Evolutionary conservation across 1,140 invertebrate species (phyloP).

Genomic region (Papilio xuthus): DNA sequence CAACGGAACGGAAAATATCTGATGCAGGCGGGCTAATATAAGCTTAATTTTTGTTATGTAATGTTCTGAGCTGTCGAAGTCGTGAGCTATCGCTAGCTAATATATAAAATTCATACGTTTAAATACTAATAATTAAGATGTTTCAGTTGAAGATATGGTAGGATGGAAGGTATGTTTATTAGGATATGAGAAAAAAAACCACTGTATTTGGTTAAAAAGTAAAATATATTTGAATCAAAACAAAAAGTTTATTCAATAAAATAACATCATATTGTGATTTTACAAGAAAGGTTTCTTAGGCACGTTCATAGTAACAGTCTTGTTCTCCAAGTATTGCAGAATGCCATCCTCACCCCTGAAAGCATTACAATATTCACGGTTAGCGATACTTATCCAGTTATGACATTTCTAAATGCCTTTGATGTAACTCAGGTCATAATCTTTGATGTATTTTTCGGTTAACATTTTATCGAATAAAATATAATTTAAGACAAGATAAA

Average conservation of each 20-base stretch:
- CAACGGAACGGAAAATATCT: too few species aligned
- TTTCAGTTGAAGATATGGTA: too few species aligned
- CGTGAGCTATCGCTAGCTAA: too few species aligned
- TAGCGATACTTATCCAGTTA: not conserved
- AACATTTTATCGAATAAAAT: too few species aligned
- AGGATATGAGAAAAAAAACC: not conserved
- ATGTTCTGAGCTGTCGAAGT: too few species aligned
- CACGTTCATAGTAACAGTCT: constrained; percentile 86
- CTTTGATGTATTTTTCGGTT: not conserved
- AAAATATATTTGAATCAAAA: constrained; percentile 6
- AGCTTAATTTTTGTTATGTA: too few species aligned
- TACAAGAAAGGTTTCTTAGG: constrained; percentile 65
- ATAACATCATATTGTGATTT: constrained; percentile 20
- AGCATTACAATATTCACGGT: constrained; percentile 38
- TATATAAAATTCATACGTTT: too few species aligned
- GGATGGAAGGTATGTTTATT: too few species aligned
- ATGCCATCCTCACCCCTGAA: constrained; percentile 88
- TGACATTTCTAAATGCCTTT: not conserved
- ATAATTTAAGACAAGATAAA: too few species aligned
- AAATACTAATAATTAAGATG: too few species aligned
- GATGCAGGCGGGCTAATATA: too few species aligned
- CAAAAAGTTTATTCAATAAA: not conserved
- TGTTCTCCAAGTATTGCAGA: constrained; percentile 88
- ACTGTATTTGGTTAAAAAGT: not conserved
- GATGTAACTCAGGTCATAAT: too few species aligned